Percentiles rank a stretch among this genome's conserved stretches.
Evolutionary conservation across 2,113 vertebrate genomes (phyloP).

Genomic region (Manacus vitellinus): DNA sequence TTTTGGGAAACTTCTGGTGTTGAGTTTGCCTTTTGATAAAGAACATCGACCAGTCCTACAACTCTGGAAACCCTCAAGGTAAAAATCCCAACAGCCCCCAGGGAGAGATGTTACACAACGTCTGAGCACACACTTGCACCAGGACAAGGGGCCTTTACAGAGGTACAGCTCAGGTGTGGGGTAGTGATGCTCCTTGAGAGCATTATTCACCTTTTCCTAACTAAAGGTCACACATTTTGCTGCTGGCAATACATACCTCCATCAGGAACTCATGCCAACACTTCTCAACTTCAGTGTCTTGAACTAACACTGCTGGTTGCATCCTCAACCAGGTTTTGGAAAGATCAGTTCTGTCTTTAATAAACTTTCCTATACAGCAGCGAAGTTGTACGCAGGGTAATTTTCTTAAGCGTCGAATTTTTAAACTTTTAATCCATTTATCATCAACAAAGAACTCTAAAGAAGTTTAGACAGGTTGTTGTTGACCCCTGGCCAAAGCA

Average conservation of each 20-base stretch:
- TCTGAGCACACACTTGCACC: not conserved
- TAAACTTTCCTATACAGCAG: not conserved
- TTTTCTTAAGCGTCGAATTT: not conserved
- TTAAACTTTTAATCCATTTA: not conserved
- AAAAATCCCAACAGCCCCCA: not conserved
- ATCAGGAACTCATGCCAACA: not conserved
- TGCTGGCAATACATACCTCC: not conserved
- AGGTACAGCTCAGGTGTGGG: not conserved
- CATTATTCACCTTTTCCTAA: not conserved
- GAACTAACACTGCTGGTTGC: not conserved
- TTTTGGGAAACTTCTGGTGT: not conserved
- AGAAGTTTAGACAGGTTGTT: not conserved
- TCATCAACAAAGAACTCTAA: not conserved
- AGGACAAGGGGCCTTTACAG: not conserved
- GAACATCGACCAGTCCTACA: not conserved
- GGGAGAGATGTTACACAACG: not conserved
- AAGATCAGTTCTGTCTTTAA: not conserved
- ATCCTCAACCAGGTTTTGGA: not conserved
- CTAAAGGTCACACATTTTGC: not conserved
- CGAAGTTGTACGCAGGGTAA: not conserved
- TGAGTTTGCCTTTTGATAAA: not conserved
- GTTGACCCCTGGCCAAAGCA: not conserved
- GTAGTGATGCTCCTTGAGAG: not conserved
- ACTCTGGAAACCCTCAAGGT: not conserved
- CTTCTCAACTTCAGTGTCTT: not conserved